Evolutionary conservation across 2,888 invertebrate genomes (phyloP).

Genomic region (Melikaiella ostensackeni): DNA sequence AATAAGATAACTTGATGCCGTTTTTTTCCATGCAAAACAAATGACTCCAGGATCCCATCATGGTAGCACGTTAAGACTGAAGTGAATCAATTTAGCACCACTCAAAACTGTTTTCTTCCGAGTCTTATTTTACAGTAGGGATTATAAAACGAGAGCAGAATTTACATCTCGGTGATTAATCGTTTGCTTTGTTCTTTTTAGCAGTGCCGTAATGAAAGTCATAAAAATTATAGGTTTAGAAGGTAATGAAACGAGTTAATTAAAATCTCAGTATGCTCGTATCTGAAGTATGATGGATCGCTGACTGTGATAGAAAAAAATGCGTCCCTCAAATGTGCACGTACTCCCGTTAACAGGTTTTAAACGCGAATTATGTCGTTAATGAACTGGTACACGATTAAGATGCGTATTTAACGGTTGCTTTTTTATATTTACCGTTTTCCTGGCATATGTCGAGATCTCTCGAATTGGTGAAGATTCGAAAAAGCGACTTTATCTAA

Average conservation of each 20-base stretch:
- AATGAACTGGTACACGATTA: slow-evolving; percentile 37
- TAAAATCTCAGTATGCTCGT: slow-evolving; percentile 20
- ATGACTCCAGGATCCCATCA: too few species aligned
- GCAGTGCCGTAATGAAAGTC: slow-evolving; percentile 13
- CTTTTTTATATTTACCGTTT: slow-evolving; percentile 19
- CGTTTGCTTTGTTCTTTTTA: slow-evolving; percentile 17
- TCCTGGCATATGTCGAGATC: neutral
- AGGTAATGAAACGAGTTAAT: slow-evolving; percentile 35
- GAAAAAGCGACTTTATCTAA: neutral
- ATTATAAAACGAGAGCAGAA: slow-evolving; percentile 3
- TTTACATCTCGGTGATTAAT: slow-evolving; percentile 1
- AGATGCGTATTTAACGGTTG: slow-evolving; percentile 15
- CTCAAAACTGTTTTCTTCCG: too few species aligned
- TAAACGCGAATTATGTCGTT: slow-evolving; percentile 29
- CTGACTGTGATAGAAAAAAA: neutral
- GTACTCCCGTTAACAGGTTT: slow-evolving; percentile 34
- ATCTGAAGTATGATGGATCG: slow-evolving; percentile 22
- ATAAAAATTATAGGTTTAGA: slow-evolving; percentile 17
- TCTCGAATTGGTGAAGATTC: neutral
- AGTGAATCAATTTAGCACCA: too few species aligned
- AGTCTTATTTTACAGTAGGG: too few species aligned
- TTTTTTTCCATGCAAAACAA: neutral
- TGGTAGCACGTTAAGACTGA: too few species aligned
- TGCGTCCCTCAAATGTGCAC: slow-evolving; percentile 15
- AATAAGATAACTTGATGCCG: too few species aligned